phyloP scores from a whole-genome alignment of 2,888 invertebrate species.

The Panopea generosa region DNA sequence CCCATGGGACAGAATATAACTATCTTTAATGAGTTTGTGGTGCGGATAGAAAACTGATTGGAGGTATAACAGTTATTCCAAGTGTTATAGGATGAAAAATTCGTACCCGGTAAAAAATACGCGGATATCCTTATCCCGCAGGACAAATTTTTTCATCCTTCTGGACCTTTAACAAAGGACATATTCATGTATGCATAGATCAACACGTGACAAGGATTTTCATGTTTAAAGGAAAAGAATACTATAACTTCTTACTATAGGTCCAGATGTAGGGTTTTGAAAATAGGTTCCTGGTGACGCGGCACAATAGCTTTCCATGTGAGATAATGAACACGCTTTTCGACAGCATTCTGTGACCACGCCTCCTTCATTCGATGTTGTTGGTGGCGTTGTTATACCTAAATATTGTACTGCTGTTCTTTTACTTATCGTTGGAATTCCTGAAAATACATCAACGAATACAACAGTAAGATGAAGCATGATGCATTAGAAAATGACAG shows the following conservation, averaged over 20 bases:
- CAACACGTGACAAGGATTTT: no score
- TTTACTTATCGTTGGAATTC: conserved; percentile 39
- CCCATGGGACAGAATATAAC: no score
- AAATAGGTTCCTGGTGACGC: conserved; percentile 21
- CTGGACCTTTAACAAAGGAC: no score
- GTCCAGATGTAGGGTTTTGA: conserved; percentile 31
- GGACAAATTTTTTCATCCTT: no score
- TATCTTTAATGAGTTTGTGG: no score
- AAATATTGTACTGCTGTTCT: conserved; percentile 53
- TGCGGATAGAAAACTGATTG: no score
- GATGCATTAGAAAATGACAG: no score
- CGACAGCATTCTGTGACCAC: conserved; percentile 65
- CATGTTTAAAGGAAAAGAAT: background rate
- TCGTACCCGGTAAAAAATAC: no score
- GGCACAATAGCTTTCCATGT: conserved; percentile 62
- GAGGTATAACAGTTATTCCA: no score
- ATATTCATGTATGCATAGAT: no score
- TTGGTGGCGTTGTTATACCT: background rate
- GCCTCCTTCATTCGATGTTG: conserved; percentile 17
- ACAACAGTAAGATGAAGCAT: background rate
- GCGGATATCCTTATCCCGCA: no score
- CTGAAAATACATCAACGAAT: conserved; percentile 19
- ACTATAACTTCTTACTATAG: conserved; percentile 29
- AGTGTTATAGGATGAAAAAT: no score
- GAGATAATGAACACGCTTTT: conserved; percentile 48